phyloP scores from a whole-genome alignment of 2,113 vertebrate genomes.

The Danionella cerebrum region DNA sequence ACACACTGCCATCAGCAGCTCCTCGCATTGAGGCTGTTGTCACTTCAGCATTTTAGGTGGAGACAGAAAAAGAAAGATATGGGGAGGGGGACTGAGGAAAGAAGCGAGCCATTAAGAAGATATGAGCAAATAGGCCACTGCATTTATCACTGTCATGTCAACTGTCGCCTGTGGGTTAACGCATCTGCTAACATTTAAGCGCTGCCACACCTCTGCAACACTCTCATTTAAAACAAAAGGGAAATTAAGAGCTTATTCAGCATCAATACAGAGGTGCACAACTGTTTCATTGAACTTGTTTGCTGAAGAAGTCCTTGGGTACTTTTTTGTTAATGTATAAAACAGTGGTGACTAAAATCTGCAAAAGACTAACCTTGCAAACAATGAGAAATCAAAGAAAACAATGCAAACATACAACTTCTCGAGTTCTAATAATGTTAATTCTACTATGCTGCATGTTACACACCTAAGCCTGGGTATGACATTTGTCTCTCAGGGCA shows the following conservation, averaged over 20 bases:
- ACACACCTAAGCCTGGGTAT: no score
- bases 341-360: no score
- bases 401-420: no score
- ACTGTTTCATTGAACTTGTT: background rate
- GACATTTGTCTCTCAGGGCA: no score
- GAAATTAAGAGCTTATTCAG: background rate
- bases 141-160: conserved; percentile 31
- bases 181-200: background rate
- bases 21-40: background rate
- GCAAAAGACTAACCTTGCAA: no score
- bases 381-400: no score
- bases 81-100: conserved; percentile 1
- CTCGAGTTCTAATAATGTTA: no score
- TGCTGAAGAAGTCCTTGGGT: no score
- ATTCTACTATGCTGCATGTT: no score
- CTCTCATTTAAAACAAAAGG: background rate
- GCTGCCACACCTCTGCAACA: background rate
- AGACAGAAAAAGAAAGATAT: conserved; percentile 8
- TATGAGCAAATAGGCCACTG: conserved; percentile 8
- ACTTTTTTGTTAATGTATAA: no score
- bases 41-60: background rate
- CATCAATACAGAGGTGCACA: background rate
- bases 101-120: background rate
- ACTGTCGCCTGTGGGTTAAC: background rate
- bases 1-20: background rate